These are phyloP conservation scores for Steatocranus sp. DNA, from an alignment of 2,797 vertebrate species.

Conservation along the genomic window DNA sequence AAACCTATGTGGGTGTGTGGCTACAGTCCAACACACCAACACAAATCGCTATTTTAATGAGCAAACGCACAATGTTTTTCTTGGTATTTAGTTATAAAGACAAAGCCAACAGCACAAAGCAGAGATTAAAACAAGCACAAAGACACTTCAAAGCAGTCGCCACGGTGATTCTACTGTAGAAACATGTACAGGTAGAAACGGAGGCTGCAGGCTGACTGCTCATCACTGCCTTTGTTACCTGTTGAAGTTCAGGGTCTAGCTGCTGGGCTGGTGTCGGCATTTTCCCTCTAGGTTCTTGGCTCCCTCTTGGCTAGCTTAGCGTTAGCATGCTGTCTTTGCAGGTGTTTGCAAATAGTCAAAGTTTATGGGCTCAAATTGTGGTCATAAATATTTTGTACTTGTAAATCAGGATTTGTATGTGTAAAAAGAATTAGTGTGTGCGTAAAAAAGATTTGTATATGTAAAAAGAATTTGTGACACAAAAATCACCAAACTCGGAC, in stretches of 20 bases:
- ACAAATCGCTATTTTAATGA: not conserved
- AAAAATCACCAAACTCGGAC: no score
- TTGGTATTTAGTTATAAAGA: not conserved
- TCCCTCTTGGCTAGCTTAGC: not conserved
- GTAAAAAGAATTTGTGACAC: no score
- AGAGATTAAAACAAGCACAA: not conserved
- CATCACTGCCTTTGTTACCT: not conserved
- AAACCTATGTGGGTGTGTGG: not conserved
- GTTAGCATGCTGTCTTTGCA: not conserved
- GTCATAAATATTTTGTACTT: no score
- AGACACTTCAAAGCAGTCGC: not conserved
- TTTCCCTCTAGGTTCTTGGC: no score
- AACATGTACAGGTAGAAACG: not conserved
- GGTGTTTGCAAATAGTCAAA: not conserved
- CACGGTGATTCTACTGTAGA: not conserved
- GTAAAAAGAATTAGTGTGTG: no score
- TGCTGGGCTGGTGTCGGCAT: not conserved
- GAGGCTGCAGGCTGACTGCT: not conserved
- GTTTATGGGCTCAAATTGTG: no score
- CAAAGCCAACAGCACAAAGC: not conserved
- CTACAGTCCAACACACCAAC: accelerated
- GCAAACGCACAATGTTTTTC: not conserved
- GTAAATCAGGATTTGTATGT: no score
- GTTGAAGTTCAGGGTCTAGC: not conserved
- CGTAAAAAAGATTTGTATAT: no score